A percentile compares a stretch with the other conserved stretches of the same genome.
phyloP scores from a whole-genome alignment of 2,113 vertebrate genomes.

The Oostethus manadensis region DNA sequence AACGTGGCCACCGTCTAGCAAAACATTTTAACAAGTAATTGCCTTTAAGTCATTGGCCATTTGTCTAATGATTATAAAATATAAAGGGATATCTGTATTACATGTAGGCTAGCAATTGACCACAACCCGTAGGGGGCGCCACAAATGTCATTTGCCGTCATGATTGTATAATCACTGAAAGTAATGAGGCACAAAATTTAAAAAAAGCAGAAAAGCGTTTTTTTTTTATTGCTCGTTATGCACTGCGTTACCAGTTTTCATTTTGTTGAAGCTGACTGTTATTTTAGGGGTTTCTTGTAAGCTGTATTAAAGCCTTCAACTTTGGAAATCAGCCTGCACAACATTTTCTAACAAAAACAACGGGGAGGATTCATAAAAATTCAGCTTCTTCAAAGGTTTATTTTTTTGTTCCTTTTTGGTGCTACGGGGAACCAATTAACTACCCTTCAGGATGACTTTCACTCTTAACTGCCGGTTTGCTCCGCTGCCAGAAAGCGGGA shows the following conservation, averaged over 20 bases:
- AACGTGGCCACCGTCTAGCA: no score
- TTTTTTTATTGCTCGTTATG: no score
- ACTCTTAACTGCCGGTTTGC: conserved; percentile 76
- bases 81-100: no score
- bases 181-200: no score
- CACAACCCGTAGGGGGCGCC: no score
- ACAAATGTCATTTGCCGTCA: no score
- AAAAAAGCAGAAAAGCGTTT: no score
- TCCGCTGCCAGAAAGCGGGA: conserved; percentile 79
- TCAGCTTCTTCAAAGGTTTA: conserved; percentile 71
- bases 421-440: conserved; percentile 80
- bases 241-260: background rate
- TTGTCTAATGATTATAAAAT: no score
- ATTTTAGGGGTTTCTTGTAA: conserved; percentile 70
- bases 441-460: conserved; percentile 83
- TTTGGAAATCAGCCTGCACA: conserved; percentile 74
- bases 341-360: conserved; percentile 75
- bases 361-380: conserved; percentile 77
- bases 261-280: conserved; percentile 20
- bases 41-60: no score
- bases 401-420: conserved; percentile 6
- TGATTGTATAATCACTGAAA: no score
- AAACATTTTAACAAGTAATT: no score
- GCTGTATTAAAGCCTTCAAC: conserved; percentile 76
- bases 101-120: no score